phyloP scores from a whole-genome alignment of 2,888 invertebrate species.

The Blomia tropicalis region DNA sequence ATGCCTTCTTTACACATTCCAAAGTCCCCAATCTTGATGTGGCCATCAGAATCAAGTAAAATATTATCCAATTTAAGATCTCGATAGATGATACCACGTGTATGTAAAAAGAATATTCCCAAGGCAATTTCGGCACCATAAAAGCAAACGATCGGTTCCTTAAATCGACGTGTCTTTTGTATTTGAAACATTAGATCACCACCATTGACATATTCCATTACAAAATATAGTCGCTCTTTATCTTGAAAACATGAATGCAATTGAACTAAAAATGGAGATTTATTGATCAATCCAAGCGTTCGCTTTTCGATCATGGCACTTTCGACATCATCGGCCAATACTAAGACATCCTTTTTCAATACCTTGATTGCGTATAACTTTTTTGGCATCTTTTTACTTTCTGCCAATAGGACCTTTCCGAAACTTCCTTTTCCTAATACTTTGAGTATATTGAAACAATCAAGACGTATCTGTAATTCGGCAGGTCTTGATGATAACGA shows the following conservation, averaged over 20 bases:
- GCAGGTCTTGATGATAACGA: slow-evolving; percentile 3
- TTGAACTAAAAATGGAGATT: slow-evolving; percentile 95
- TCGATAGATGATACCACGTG: slow-evolving; percentile 50
- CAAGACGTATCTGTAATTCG: slow-evolving; percentile 49
- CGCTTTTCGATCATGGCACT: slow-evolving; percentile 99
- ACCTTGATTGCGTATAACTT: slow-evolving; percentile 98
- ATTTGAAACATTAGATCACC: slow-evolving; percentile 99
- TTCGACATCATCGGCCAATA: slow-evolving; percentile 98
- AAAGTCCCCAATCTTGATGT: slow-evolving; percentile 98
- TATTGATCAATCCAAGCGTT: slow-evolving; percentile 77
- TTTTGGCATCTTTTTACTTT: slow-evolving; percentile 72
- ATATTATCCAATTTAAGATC: slow-evolving; percentile 98
- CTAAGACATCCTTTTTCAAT: slow-evolving; percentile 97
- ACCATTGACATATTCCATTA: slow-evolving; percentile 99
- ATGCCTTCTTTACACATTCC: slow-evolving; percentile 99
- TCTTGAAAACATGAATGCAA: slow-evolving; percentile 99
- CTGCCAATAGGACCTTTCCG: slow-evolving; percentile 66
- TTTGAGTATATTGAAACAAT: slow-evolving; percentile 96
- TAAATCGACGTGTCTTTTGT: slow-evolving; percentile 97
- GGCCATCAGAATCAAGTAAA: slow-evolving; percentile 87
- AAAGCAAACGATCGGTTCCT: slow-evolving; percentile 97
- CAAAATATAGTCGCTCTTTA: slow-evolving; percentile 96
- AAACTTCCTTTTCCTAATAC: slow-evolving; percentile 67
- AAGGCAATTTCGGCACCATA: slow-evolving; percentile 98
- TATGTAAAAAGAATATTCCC: slow-evolving; percentile 85